Evolutionary conservation across 2,888 invertebrate species (phyloP).

Genomic region (Oscheius sp.): DNA sequence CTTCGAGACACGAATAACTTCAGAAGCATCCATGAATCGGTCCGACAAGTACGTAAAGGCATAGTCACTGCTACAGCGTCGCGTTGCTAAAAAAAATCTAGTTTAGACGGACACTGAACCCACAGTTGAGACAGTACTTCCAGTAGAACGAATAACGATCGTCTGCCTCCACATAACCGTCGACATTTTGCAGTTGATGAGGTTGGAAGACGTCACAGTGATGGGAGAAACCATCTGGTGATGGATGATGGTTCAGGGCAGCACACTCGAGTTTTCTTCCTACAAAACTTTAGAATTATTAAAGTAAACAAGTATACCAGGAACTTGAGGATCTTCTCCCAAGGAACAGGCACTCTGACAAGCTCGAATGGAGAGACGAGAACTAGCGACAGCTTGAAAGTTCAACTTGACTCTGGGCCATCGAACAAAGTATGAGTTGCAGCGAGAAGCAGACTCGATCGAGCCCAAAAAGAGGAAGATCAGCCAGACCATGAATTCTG

Average conservation of each 20-base stretch:
- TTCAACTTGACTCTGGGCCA: slow-evolving; percentile 72
- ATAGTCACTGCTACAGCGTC: slow-evolving; percentile 69
- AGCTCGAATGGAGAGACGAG: slow-evolving; percentile 60
- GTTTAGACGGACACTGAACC: slow-evolving; percentile 30
- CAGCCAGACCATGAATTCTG: slow-evolving; percentile 10
- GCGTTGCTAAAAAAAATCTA: slow-evolving; percentile 59
- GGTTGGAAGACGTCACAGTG: slow-evolving; percentile 72
- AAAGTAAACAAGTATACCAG: slow-evolving; percentile 37
- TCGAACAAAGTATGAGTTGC: slow-evolving; percentile 70
- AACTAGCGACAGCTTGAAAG: slow-evolving; percentile 62
- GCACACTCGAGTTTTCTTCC: slow-evolving; percentile 65
- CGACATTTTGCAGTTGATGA: slow-evolving; percentile 69
- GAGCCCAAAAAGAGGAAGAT: neutral
- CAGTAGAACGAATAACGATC: slow-evolving; percentile 73
- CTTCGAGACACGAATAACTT: slow-evolving; percentile 54
- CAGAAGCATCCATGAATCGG: slow-evolving; percentile 69
- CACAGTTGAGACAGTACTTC: slow-evolving; percentile 72
- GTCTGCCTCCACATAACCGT: slow-evolving; percentile 73
- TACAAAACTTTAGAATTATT: slow-evolving; percentile 1
- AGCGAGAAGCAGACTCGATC: slow-evolving; percentile 31
- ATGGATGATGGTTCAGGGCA: slow-evolving; percentile 71
- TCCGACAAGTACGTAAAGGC: slow-evolving; percentile 73
- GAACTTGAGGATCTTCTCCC: slow-evolving; percentile 65
- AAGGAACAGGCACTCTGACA: slow-evolving; percentile 68
- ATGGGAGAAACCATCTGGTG: slow-evolving; percentile 66